phyloP scores from a whole-genome alignment of 1,140 invertebrate species.

The Eufriesea mexicana region DNA sequence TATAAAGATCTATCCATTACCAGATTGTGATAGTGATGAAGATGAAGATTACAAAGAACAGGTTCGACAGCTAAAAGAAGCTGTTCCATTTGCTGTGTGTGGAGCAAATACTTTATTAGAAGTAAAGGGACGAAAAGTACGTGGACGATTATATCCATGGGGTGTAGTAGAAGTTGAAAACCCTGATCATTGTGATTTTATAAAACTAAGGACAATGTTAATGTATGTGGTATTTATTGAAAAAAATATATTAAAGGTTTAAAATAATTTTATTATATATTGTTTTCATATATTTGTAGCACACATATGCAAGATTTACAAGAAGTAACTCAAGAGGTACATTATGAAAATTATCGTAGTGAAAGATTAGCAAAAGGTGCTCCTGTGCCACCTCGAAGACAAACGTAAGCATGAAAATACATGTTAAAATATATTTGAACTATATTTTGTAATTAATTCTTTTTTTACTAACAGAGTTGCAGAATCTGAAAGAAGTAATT shows the following conservation, averaged over 20 bases:
- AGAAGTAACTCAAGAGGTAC: slow-evolving; percentile 97
- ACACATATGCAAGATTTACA: slow-evolving; percentile 98
- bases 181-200: slow-evolving; percentile 99
- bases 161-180: slow-evolving; percentile 99
- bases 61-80: slow-evolving; percentile 94
- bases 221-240: slow-evolving; percentile 85
- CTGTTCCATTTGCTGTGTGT: slow-evolving; percentile 99
- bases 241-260: not conserved
- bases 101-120: slow-evolving; percentile 96
- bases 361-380: slow-evolving; percentile 92
- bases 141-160: slow-evolving; percentile 98
- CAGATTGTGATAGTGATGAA: slow-evolving; percentile 97
- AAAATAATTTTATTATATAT: not conserved
- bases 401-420: slow-evolving; percentile 84
- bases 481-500: slow-evolving; percentile 78
- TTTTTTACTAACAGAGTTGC: slow-evolving; percentile 63
- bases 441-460: slow-evolving; percentile 13
- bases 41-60: slow-evolving; percentile 97
- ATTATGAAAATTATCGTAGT: slow-evolving; percentile 98
- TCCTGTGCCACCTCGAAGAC: slow-evolving; percentile 86
- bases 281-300: slow-evolving; percentile 80
- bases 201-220: slow-evolving; percentile 98
- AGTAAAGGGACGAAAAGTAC: slow-evolving; percentile 93
- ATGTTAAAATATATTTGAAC: not conserved
- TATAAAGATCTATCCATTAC: slow-evolving; percentile 97